Conservation (phyloP, 2,888 invertebrate species). For the Griposia aprilina region DNA sequence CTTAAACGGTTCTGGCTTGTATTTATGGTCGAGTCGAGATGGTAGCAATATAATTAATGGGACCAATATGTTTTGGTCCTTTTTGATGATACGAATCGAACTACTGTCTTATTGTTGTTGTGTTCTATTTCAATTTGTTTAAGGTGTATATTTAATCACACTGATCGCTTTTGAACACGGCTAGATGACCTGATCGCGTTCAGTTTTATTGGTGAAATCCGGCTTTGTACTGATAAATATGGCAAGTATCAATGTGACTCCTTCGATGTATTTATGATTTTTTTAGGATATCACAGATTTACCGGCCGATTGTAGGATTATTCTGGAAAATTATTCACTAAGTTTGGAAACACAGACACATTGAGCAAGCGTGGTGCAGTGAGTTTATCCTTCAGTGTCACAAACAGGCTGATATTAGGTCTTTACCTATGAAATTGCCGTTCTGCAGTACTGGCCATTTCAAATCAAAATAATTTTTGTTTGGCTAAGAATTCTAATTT, state of each 20-base stretch:
- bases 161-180: no score
- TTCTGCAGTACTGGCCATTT: no score
- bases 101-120: no score
- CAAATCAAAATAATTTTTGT: no score
- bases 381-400: background rate
- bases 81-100: no score
- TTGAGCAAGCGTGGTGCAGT: background rate
- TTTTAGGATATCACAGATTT: background rate
- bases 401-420: background rate
- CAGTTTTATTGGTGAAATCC: no score
- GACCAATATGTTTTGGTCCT: background rate
- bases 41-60: background rate
- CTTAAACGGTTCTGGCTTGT: background rate
- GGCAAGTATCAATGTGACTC: background rate
- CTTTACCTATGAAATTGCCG: no score
- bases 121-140: no score
- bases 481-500: no score
- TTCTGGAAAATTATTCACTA: background rate
- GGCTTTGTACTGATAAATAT: background rate
- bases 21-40: background rate
- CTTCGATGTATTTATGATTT: background rate
- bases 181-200: no score
- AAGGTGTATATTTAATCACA: no score
- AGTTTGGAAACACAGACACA: background rate
- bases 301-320: background rate